Percentiles rank a stretch among this genome's conserved stretches.
These are phyloP conservation scores for Proteles cristata DNA, from an alignment of 2,113 vertebrate species.

Conservation along the genomic window DNA sequence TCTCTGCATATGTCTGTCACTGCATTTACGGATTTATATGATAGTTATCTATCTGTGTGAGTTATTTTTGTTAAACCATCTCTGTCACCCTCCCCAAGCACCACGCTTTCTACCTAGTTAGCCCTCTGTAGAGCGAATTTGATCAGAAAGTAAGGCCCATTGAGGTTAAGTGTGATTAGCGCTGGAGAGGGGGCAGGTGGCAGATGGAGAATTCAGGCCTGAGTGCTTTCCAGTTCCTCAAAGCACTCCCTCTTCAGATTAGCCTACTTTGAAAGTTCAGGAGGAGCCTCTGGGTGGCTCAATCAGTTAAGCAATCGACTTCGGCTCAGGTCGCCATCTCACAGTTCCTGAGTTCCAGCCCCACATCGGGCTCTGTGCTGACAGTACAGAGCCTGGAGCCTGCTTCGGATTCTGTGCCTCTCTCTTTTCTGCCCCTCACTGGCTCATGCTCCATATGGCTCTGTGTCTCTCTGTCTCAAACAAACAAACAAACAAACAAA, in stretches of 20 bases:
- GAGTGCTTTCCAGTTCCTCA: not conserved
- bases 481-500: no score
- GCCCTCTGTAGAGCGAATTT: not conserved
- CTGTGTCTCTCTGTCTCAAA: no score
- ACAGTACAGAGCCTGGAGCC: no score
- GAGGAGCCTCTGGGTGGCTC: not conserved
- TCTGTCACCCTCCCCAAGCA: not conserved
- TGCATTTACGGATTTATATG: not conserved
- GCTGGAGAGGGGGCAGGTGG: not conserved
- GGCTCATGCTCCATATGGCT: no score
- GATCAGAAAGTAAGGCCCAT: not conserved
- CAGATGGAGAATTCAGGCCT: not conserved
- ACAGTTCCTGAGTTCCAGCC: no score
- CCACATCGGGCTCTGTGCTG: no score
- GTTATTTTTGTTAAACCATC: not conserved
- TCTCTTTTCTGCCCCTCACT: no score
- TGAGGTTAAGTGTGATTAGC: not conserved
- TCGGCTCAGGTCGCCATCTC: no score
- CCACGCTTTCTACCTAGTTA: not conserved
- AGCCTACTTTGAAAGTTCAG: conserved; percentile 13
- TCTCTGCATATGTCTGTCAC: not conserved
- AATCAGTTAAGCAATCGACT: no score
- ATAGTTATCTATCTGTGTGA: not conserved
- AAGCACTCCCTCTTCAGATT: conserved; percentile 22
- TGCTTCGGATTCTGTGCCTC: no score